A percentile compares a stretch with the other conserved stretches of the same genome.
Conservation (phyloP, 1,140 invertebrate genomes). For the Drosophila pruinosa region DNA sequence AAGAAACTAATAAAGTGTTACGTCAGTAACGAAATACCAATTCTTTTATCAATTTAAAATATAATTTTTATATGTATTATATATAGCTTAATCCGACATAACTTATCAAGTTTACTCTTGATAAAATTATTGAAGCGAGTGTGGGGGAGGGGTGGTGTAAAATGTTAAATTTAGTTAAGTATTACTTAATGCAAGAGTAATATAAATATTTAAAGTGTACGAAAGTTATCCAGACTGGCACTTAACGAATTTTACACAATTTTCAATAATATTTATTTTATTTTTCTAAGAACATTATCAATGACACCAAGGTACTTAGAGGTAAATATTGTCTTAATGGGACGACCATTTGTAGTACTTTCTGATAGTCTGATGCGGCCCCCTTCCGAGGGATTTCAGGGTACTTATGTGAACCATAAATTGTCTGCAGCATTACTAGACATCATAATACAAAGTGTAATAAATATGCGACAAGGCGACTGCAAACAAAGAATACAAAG, state of each 20-base stretch:
- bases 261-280: neutral
- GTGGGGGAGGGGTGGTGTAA: no score
- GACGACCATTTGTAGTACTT: slow-evolving; percentile 21
- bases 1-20: no score
- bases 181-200: no score
- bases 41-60: neutral
- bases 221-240: neutral
- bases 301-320: slow-evolving; percentile 16
- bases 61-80: no score
- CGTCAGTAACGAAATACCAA: no score
- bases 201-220: neutral
- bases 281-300: slow-evolving; percentile 17
- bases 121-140: no score
- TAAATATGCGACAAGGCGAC: slow-evolving; percentile 60
- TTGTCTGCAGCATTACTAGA: slow-evolving; percentile 67
- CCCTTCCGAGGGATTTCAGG: neutral
- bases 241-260: neutral
- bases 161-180: no score
- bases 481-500: slow-evolving; percentile 41
- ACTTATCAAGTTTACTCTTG: no score
- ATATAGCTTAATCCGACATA: no score
- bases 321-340: slow-evolving; percentile 45
- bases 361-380: no score
- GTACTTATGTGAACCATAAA: slow-evolving; percentile 53
- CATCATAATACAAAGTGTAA: slow-evolving; percentile 72